Percentiles rank a stretch among this genome's conserved stretches.
phyloP scores from a whole-genome alignment of 2,888 invertebrate genomes.

The Dicyrtoma fusca region DNA sequence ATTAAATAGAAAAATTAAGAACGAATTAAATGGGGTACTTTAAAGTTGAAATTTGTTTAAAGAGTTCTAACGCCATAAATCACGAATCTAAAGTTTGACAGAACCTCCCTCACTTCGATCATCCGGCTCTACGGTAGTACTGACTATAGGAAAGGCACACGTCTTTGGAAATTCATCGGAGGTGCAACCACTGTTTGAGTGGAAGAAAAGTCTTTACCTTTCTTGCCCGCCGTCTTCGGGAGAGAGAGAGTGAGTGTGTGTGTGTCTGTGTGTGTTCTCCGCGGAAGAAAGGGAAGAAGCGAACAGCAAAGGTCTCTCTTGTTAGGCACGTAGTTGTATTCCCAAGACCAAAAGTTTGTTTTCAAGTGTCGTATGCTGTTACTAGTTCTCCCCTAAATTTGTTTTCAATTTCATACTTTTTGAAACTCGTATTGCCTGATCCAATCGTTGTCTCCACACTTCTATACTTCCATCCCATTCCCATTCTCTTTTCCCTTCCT shows the following conservation, averaged over 20 bases:
- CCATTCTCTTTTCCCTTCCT: conserved; percentile 1
- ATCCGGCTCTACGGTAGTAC: no score
- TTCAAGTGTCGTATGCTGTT: conserved; percentile 37
- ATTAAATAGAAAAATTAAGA: no score
- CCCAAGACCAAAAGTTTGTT: conserved; percentile 42
- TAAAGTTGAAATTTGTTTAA: no score
- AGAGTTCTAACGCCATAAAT: no score
- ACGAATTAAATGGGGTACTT: no score
- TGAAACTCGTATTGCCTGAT: conserved; percentile 40
- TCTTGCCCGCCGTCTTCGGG: no score
- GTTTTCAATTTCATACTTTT: conserved; percentile 49
- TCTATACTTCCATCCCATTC: conserved; percentile 1
- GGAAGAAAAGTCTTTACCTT: no score
- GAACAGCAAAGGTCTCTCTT: conserved; percentile 33
- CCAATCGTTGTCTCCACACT: conserved; percentile 31
- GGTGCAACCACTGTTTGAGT: no score
- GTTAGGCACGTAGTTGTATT: conserved; percentile 33
- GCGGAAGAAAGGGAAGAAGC: conserved; percentile 1
- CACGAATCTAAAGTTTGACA: no score
- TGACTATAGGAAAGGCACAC: no score
- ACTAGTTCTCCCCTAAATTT: conserved; percentile 43
- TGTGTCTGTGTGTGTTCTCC: neutral
- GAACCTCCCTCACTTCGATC: no score
- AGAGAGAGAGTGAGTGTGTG: neutral
- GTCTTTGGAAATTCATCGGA: no score